Evolutionary conservation across 1,140 invertebrate species (phyloP).

Genomic region (Microplitis mediator): DNA sequence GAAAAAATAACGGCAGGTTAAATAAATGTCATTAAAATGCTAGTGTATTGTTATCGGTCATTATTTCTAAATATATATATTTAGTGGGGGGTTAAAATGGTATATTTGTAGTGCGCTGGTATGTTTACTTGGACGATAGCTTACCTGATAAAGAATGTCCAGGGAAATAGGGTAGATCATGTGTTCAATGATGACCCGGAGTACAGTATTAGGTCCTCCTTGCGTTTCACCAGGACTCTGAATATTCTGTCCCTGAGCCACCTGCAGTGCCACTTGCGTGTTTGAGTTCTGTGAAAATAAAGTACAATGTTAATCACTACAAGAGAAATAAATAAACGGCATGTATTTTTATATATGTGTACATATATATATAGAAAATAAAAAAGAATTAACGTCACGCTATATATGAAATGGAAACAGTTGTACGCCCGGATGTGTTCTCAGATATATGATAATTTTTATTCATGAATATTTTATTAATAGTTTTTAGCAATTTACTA

Average conservation of each 20-base stretch:
- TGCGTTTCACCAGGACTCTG: conserved; percentile 74
- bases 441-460: neutral
- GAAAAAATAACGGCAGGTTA: no score
- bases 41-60: no score
- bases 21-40: no score
- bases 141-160: conserved; percentile 91
- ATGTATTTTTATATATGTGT: no score
- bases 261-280: conserved; percentile 83
- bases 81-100: no score
- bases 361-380: no score
- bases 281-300: conserved; percentile 68
- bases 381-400: neutral
- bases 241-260: conserved; percentile 73
- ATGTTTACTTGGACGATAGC: conserved; percentile 4
- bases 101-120: no score
- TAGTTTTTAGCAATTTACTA: neutral
- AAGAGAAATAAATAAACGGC: no score
- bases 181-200: conserved; percentile 97
- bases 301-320: conserved; percentile 21
- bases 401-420: neutral
- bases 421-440: neutral
- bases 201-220: conserved; percentile 93
- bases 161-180: conserved; percentile 98
- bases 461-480: neutral
- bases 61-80: no score